These are phyloP conservation scores for Danaus melanippus DNA, from an alignment of 1,140 invertebrate genomes.

Conservation along the genomic window DNA sequence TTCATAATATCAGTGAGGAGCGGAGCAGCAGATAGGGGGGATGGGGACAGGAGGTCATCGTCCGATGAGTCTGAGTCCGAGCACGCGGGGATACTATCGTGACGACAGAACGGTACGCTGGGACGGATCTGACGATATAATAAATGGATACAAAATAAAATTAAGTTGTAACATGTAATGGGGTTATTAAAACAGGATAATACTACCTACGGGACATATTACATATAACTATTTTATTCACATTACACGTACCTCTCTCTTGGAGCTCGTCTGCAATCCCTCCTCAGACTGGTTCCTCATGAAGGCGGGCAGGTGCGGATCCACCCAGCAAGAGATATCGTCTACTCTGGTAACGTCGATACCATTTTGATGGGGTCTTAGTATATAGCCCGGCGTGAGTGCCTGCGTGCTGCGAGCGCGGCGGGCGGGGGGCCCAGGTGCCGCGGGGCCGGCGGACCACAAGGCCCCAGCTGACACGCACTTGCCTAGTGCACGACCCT, in stretches of 20 bases:
- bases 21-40: conserved; percentile 28
- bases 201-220: too few species aligned
- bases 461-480: conserved; percentile 56
- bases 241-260: conserved; percentile 21
- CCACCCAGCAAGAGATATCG: conserved; percentile 63
- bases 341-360: conserved; percentile 65
- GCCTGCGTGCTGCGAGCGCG: conserved; percentile 24
- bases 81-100: conserved; percentile 46
- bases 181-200: too few species aligned
- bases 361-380: conserved; percentile 40
- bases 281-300: conserved; percentile 65
- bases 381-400: conserved; percentile 58
- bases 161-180: too few species aligned
- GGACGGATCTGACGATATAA: conserved; percentile 14
- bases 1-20: conserved; percentile 40
- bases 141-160: too few species aligned
- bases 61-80: conserved; percentile 44
- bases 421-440: conserved; percentile 17
- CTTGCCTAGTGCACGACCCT: conserved; percentile 40
- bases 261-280: conserved; percentile 50
- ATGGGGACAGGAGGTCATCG: conserved; percentile 34
- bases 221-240: too few species aligned
- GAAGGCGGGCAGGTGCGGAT: conserved; percentile 52
- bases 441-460: conserved; percentile 21
- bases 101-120: conserved; percentile 41